Evolutionary conservation across 2,888 invertebrate genomes (phyloP).

Genomic region (Lepidocyrtoides sp.): DNA sequence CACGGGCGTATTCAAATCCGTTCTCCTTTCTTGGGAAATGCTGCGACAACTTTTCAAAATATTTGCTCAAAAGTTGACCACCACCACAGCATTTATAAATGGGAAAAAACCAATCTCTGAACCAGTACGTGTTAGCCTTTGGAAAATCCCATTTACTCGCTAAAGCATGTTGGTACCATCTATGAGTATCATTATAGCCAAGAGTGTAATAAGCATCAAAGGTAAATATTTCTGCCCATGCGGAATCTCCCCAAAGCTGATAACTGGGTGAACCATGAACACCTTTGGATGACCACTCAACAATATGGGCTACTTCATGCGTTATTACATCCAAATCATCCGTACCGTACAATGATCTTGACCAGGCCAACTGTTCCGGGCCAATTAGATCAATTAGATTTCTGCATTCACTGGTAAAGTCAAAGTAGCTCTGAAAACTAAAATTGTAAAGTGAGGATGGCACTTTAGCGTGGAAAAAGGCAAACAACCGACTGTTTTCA

Average conservation of each 20-base stretch:
- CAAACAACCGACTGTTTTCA: conserved; percentile 66
- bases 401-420: conserved; percentile 68
- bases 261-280: conserved; percentile 80
- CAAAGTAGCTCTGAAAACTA: conserved; percentile 73
- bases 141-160: conserved; percentile 72
- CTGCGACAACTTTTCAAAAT: conserved; percentile 73
- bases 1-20: conserved; percentile 71
- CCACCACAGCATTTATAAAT: conserved; percentile 73
- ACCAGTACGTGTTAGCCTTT: conserved; percentile 75
- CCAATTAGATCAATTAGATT: conserved; percentile 73
- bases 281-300: conserved; percentile 78
- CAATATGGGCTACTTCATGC: conserved; percentile 83
- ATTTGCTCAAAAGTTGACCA: conserved; percentile 43
- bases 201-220: conserved; percentile 71
- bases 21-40: conserved; percentile 76
- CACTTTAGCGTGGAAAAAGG: conserved; percentile 67
- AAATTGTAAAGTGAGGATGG: background rate
- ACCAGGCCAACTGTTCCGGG: background rate
- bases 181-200: conserved; percentile 37
- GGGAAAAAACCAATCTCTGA: conserved; percentile 79
- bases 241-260: conserved; percentile 78
- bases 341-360: conserved; percentile 6
- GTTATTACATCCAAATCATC: conserved; percentile 79
- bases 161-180: conserved; percentile 72
- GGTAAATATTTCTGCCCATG: conserved; percentile 74